Percentiles rank a stretch among this genome's conserved stretches.
Conservation (phyloP, 2,113 vertebrate genomes). For the cattle (Bos taurus) region DNA sequence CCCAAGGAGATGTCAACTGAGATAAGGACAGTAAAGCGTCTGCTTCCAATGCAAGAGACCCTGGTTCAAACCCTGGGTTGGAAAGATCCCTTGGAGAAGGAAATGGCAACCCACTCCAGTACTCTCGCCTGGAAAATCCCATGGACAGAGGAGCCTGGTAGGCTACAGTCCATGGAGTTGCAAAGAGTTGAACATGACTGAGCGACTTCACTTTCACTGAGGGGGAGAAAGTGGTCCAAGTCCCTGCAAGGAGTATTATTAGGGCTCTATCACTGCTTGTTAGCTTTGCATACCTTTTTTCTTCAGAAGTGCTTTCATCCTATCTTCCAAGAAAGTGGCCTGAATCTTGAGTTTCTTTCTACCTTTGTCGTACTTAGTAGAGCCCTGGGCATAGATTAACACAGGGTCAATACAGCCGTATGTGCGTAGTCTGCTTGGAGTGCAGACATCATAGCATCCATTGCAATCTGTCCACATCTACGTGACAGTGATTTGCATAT, state of each 20-base stretch:
- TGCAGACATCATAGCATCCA: accelerated
- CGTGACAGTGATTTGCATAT: accelerated
- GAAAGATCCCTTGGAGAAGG: background rate
- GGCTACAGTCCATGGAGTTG: background rate
- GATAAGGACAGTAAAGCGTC: too few relatives aligned
- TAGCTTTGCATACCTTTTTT: background rate
- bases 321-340: background rate
- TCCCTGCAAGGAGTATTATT: accelerated
- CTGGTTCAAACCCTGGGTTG: accelerated
- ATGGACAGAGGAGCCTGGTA: background rate
- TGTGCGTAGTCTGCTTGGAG: accelerated
- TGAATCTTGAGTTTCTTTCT: background rate
- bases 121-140: background rate
- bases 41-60: too few relatives aligned
- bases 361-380: accelerated
- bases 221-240: accelerated
- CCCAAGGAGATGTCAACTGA: background rate
- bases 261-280: background rate
- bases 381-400: background rate
- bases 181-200: background rate
- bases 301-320: background rate
- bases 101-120: background rate
- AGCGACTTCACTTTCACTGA: background rate
- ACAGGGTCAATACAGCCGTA: background rate
- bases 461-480: accelerated